Base-by-base conservation (phyloP, 2,888 invertebrate genomes). In the Tenthredo scrophulariae region DNA sequence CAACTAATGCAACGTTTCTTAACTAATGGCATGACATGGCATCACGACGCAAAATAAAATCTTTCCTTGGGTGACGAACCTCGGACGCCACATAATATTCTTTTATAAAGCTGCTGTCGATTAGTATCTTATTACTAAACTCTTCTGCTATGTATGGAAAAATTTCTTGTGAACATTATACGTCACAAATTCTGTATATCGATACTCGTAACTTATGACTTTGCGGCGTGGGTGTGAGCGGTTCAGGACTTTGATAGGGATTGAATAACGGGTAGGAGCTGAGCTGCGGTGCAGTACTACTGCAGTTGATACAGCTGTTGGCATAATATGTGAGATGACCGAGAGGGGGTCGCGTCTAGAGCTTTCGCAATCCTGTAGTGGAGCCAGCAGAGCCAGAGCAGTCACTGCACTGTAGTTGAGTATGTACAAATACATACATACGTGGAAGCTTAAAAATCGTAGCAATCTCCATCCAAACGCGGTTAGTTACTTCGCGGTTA, bases 391-490 rank as follows among this genome's bases (percentile, higher is more conserved):
- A 26, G 26, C 0, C 62, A 26, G 22, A 29, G 22, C 10, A 26
- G 62, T 22, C 22, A 29, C 62, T 10, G 62, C 33, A 67, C 33
- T 67, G 67, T 33, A 15, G 15, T 65, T 67, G 29, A 67, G 33
- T 67, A 67, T 33, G 33, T 67, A 33, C 26, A 33, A 26, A 33
- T 26, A 62, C 33, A 62, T 80, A 92, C 92, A 88, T 88, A 93
- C 93, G 91, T 67, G 93, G 92, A 67, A 92, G 87, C 84, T 92
- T 92, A 86, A 93, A 92, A 84, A 92, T 89, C 75, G 89, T 87
- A 37, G 93, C 92, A 54, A 93, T 92, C 87, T 93, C 93, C 91
- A 92, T 91, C 93, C 93, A 93, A 87, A 93, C 91, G 83, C 91
- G 89, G 89, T 93, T 93, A 70, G 93, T 93, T 87, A 92, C 91